Evolutionary conservation across 1,140 invertebrate genomes (phyloP), one percentile per base, ranked within the genome.

Genomic region (Aplysia californica): DNA sequence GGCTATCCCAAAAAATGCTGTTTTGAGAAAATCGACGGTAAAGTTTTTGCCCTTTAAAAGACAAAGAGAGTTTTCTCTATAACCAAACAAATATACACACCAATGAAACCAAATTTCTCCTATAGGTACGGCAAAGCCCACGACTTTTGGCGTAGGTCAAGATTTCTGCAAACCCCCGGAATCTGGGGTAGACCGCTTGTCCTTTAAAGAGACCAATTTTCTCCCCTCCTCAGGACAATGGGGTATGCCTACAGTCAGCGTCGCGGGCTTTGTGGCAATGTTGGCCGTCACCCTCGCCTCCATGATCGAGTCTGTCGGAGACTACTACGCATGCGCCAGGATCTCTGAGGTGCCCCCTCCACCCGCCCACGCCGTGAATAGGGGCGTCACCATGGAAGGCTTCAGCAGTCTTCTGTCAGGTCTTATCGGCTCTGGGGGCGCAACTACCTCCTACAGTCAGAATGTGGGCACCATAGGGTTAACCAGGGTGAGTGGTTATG

Each of bases 401-500:
- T 83, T 97, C 21, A 95, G 96, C 0, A 96, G 95, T 0, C 88
- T 96, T 2, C 87, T 97, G 18, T 95, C 95, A 0, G 96, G 95
- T 0, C 89, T 96, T 0, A 95, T 94, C 92, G 95, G 95, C 4
- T 95, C 91, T 91, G 85, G 95, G 5, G 96, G 96, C 82, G 96
- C 95, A 3, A 95, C 95, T 2, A 97, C 96, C 75, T 97, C 95
- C 0, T 97, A 88, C 77, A 90, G 89, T 75, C 95, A 96, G 89
- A 97, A 97, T 87, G 95, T 97, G 35, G 96, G 95, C 0, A 95
- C 95, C 3, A 96, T 97, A 79, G 95, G 95, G 64, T 90, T 92
- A 10, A 93, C 92, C 15, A 92, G 91, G 84, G 91, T 92, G 78
- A 70, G 58, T 56, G 2, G 26, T 38, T 35, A 58, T 39, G 6